Percentiles rank a stretch among this genome's conserved stretches.
Conservation (phyloP, 2,113 vertebrate species). For the Albula glossodonta region DNA sequence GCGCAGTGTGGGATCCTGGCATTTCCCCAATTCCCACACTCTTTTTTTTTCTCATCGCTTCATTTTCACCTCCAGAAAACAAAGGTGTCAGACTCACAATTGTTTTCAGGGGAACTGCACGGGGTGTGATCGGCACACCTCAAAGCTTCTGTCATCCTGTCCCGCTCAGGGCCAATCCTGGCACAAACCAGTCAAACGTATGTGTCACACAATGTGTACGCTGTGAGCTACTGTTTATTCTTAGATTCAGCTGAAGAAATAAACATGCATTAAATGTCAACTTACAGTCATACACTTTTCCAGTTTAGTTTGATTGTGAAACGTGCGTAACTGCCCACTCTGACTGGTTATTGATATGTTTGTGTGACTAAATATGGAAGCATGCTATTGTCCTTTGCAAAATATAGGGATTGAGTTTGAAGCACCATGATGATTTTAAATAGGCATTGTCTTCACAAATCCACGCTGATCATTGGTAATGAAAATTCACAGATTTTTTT, state of each 20-base stretch:
- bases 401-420: background rate
- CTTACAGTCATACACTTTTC: background rate
- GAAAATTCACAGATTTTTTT: no score
- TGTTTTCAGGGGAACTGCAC: constrained; percentile 38
- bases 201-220: background rate
- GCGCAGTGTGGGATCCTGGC: constrained; percentile 70
- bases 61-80: constrained; percentile 65
- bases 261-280: background rate
- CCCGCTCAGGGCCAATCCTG: constrained; percentile 34
- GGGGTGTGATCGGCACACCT: constrained; percentile 56
- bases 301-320: background rate
- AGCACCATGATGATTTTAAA: no score
- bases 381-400: background rate
- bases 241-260: background rate
- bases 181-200: constrained; percentile 25
- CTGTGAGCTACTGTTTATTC: background rate
- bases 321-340: background rate
- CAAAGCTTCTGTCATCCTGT: constrained; percentile 6
- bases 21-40: constrained; percentile 66
- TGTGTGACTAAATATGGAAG: background rate
- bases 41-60: constrained; percentile 46
- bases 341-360: background rate
- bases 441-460: background rate
- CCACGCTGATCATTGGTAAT: no score
- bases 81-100: constrained; percentile 53